Percentiles rank a stretch among this genome's conserved stretches.
Evolutionary conservation across 2,797 vertebrate species (phyloP).

Genomic region (Anomalospiza imberbis): DNA sequence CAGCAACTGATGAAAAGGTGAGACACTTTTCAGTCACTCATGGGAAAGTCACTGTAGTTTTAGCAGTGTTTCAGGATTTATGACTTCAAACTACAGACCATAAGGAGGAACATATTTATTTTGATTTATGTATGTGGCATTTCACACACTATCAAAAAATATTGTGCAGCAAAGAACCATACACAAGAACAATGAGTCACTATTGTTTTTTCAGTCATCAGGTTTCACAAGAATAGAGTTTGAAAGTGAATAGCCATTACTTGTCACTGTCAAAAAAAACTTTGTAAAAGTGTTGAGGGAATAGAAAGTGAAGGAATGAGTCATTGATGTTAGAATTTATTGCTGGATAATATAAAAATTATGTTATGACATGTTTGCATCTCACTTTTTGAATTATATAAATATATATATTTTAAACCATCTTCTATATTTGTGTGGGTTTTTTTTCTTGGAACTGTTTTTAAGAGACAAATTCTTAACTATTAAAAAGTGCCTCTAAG

Average conservation of each 20-base stretch:
- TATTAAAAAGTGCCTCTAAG: not conserved
- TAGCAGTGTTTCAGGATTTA: not conserved
- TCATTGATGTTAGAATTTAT: not conserved
- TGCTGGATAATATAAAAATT: not conserved
- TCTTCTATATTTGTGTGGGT: not conserved
- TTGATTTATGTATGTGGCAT: not conserved
- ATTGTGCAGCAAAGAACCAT: not conserved
- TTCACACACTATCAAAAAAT: not conserved
- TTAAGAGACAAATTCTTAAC: not conserved
- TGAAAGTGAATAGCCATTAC: not conserved
- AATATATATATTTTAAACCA: not conserved
- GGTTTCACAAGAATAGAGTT: not conserved
- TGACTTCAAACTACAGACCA: not conserved
- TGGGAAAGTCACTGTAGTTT: not conserved
- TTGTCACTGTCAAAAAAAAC: not conserved
- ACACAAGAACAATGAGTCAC: not conserved
- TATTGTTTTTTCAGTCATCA: not conserved
- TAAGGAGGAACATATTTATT: not conserved
- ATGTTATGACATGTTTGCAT: not conserved
- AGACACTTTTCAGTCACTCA: not conserved
- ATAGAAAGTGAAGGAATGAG: not conserved
- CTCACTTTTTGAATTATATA: not conserved
- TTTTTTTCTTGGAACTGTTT: not conserved
- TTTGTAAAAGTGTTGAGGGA: not conserved
- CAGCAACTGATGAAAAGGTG: not conserved